Evolutionary conservation across 2,888 invertebrate genomes (phyloP).

Genomic region (Plemyria rubiginata): DNA sequence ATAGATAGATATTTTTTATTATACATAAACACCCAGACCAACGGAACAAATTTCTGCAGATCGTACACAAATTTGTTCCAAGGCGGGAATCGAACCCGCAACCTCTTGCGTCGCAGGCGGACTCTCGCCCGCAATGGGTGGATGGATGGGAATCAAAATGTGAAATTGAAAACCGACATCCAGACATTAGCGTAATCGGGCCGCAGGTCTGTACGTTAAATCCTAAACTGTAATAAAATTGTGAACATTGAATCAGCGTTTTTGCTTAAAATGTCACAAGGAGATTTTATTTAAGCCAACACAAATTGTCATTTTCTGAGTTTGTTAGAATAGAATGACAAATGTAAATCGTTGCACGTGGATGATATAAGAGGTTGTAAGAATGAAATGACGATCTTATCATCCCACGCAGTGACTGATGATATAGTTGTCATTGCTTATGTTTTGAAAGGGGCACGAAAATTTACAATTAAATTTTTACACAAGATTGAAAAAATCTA

Average conservation of each 20-base stretch:
- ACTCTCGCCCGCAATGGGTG: too few relatives aligned
- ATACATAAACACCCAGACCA: too few relatives aligned
- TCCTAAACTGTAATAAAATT: background rate
- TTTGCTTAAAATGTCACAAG: background rate
- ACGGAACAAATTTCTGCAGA: too few relatives aligned
- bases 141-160: too few relatives aligned
- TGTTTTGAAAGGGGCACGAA: constrained; percentile 10
- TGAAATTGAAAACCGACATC: too few relatives aligned
- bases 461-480: constrained; percentile 2
- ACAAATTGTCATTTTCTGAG: constrained; percentile 2
- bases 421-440: constrained; percentile 2
- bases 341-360: background rate
- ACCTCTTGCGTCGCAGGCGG: too few relatives aligned
- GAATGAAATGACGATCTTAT: background rate
- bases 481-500: constrained; percentile 7
- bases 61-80: too few relatives aligned
- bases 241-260: background rate
- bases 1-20: too few relatives aligned
- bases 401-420: background rate
- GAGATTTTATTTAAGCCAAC: background rate
- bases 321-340: constrained; percentile 4
- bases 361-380: constrained; percentile 10
- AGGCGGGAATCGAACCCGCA: too few relatives aligned
- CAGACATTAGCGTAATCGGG: too few relatives aligned
- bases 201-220: background rate